phyloP scores from a whole-genome alignment of 2,797 vertebrate species.

The Leptoclinus maculatus region DNA sequence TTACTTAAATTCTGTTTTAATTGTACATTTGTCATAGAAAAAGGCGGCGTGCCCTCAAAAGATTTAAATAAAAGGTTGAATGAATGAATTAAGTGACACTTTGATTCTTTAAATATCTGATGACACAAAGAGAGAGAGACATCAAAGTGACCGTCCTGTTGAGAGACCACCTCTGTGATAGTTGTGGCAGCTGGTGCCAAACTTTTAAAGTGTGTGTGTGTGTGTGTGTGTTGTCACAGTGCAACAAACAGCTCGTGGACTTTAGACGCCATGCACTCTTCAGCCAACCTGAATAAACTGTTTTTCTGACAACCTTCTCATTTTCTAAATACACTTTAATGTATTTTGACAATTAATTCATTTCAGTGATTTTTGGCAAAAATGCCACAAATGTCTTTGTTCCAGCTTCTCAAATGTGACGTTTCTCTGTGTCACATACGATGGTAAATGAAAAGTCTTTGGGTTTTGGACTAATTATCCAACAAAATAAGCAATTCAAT shows the following conservation, averaged over 20 bases:
- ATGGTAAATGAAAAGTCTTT: neutral
- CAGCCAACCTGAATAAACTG: neutral
- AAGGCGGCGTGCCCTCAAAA: neutral
- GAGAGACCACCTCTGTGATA: conserved; percentile 69
- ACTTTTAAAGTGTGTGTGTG: conserved; percentile 20
- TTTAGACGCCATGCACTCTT: conserved; percentile 6
- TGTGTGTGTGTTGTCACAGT: conserved; percentile 27
- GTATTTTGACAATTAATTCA: too few relatives aligned
- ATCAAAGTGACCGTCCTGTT: conserved; percentile 56
- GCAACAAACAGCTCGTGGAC: conserved; percentile 29
- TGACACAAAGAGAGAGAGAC: neutral
- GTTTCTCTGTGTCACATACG: neutral
- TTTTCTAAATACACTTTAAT: too few relatives aligned
- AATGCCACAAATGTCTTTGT: neutral
- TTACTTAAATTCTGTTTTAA: neutral
- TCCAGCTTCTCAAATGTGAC: neutral
- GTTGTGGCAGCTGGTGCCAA: conserved; percentile 66
- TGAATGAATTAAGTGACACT: neutral
- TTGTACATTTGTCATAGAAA: neutral
- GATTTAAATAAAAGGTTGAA: neutral
- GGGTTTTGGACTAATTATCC: neutral
- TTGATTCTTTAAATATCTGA: conserved; percentile 22
- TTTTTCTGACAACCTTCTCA: neutral
- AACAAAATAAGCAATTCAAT: neutral
- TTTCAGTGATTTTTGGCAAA: neutral